Percentiles rank a stretch among this genome's conserved stretches.
Evolutionary conservation across 2,797 vertebrate species (phyloP).

Genomic region (Gymnocypris eckloni): DNA sequence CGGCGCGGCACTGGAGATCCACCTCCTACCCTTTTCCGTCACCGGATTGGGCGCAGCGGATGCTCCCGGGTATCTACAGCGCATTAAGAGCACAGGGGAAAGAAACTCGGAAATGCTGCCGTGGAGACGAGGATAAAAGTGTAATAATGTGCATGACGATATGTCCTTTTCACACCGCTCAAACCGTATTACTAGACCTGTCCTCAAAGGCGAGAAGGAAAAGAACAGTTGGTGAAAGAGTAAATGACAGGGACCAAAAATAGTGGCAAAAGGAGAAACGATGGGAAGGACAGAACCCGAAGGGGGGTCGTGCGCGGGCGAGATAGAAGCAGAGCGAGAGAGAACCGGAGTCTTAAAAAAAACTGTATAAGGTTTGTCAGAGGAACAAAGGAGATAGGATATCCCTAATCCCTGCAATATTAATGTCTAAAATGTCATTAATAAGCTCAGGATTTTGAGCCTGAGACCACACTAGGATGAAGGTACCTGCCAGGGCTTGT

Average conservation of each 20-base stretch:
- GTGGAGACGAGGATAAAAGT: conserved; percentile 63
- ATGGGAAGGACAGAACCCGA: conserved; percentile 29
- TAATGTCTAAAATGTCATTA: conserved; percentile 86
- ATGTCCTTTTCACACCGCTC: conserved; percentile 61
- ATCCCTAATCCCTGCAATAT: conserved; percentile 80
- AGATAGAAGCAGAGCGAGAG: conserved; percentile 47
- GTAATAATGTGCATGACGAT: conserved; percentile 67
- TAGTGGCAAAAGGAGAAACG: conserved; percentile 37
- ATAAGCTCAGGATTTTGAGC: conserved; percentile 77
- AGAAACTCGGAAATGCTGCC: conserved; percentile 54
- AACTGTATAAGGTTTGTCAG: conserved; percentile 67
- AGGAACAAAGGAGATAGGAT: conserved; percentile 76
- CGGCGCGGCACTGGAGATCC: conserved; percentile 41
- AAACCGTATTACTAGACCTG: conserved; percentile 62
- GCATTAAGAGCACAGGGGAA: conserved; percentile 54
- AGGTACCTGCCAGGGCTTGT: conserved; percentile 85
- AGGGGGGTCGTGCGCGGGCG: conserved; percentile 32
- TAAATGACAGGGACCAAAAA: conserved; percentile 62
- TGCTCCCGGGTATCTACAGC: conserved; percentile 55
- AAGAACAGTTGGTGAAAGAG: conserved; percentile 59
- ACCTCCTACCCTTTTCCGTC: conserved; percentile 46
- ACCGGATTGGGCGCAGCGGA: conserved; percentile 52
- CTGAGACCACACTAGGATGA: conserved; percentile 81
- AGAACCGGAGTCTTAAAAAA: conserved; percentile 43
- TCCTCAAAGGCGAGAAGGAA: conserved; percentile 56